Evolutionary conservation across 2,888 invertebrate species (phyloP).

Genomic region (Mesochorus sp.): DNA sequence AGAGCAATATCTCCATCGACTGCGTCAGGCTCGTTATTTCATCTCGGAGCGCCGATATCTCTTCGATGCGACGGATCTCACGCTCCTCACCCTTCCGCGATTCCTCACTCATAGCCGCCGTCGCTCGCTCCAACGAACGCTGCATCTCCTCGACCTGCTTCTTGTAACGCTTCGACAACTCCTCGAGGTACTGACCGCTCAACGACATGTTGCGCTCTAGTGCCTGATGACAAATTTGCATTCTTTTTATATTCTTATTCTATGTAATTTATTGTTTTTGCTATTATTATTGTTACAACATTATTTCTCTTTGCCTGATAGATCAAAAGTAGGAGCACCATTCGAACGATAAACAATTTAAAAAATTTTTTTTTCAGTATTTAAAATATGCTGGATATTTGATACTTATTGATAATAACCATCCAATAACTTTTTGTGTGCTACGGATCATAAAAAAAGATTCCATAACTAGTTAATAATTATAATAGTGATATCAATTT

Average conservation of each 20-base stretch:
- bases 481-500: too few species aligned
- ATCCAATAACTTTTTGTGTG: background rate
- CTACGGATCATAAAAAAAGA: background rate
- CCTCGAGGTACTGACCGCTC: conserved; percentile 97
- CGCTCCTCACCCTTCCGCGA: conserved; percentile 87
- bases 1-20: conserved; percentile 85
- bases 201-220: conserved; percentile 98
- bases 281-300: too few species aligned
- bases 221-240: conserved; percentile 87
- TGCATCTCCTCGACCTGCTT: conserved; percentile 98
- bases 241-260: too few species aligned
- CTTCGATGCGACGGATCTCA: conserved; percentile 91
- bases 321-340: too few species aligned
- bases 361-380: background rate
- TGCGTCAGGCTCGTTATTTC: conserved; percentile 86
- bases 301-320: too few species aligned
- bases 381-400: background rate
- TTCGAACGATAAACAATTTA: too few species aligned
- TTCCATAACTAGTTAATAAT: too few species aligned
- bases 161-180: conserved; percentile 96
- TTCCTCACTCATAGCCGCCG: conserved; percentile 89
- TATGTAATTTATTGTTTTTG: too few species aligned
- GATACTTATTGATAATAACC: too few species aligned
- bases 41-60: conserved; percentile 87
- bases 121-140: conserved; percentile 90